Evolutionary conservation across 2,888 invertebrate species (phyloP).

Genomic region (Chironomus riparius): DNA sequence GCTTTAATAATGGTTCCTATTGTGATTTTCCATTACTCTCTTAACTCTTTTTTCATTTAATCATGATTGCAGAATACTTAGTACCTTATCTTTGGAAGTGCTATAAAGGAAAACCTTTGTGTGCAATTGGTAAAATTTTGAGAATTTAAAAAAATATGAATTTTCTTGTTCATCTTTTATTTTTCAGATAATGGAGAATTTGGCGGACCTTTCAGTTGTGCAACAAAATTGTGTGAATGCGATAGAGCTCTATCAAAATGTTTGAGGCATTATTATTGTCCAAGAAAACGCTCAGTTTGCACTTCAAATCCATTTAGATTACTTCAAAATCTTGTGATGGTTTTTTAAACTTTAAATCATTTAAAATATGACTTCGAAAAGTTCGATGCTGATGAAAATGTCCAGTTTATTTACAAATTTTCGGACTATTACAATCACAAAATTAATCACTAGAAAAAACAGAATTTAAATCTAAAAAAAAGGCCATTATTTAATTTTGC

Average conservation of each 20-base stretch:
- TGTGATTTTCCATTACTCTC: too few species aligned
- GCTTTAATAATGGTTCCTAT: too few species aligned
- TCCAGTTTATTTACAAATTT: too few species aligned
- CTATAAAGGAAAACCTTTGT: conserved; percentile 64
- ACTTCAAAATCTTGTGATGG: conserved; percentile 63
- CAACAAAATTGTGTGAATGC: conserved; percentile 73
- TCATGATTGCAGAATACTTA: conserved; percentile 53
- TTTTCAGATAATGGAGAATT: conserved; percentile 48
- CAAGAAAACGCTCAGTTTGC: conserved; percentile 60
- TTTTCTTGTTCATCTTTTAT: conserved; percentile 38
- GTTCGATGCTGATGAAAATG: too few species aligned
- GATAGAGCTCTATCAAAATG: conserved; percentile 72
- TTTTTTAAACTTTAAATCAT: conserved; percentile 14
- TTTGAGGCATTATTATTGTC: conserved; percentile 65
- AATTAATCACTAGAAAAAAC: too few species aligned
- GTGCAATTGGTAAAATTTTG: conserved; percentile 45
- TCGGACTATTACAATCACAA: too few species aligned
- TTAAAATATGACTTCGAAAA: too few species aligned
- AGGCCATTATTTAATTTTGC: neutral
- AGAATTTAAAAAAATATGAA: conserved; percentile 30
- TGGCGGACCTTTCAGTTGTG: conserved; percentile 56
- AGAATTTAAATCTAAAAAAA: neutral
- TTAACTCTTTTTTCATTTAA: too few species aligned
- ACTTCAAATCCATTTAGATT: conserved; percentile 63
- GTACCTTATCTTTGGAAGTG: conserved; percentile 86